Evolutionary conservation across 2,888 invertebrate genomes (phyloP), one percentile per base, ranked within the genome.

Genomic region (Agonopterix arenella): DNA sequence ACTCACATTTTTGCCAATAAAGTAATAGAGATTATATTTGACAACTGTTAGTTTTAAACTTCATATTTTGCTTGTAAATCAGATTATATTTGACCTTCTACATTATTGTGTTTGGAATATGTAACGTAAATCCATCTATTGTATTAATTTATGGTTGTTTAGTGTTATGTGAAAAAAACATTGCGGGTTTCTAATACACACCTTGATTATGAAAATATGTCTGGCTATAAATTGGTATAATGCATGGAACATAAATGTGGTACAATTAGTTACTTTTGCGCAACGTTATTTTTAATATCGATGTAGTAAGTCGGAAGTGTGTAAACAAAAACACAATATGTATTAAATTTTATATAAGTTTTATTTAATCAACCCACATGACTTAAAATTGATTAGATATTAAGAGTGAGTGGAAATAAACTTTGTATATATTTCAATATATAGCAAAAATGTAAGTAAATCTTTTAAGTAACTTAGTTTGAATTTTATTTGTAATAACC

Each of bases 381-480:
- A 84, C 80, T 84, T 83, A 80, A 81, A 52, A 76, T 80, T 80
- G 73, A 73, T 69, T 86, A 86, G 84, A 72, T 73, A 66, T 55
- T 84, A 85, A 84, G 84, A 76, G 72, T 76, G 85, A 84, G 82
- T 82, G 82, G 78, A 82, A 80, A 76, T 73, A 76, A 83, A 84
- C 78, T 80, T 79, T 86, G 84, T 88, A 86, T 82, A 88, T 89
- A 88, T 76, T 84, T 85, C 81, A 83, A 73, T 81, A 85, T 84
- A 85, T 80, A 84, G 83, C 74, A 70, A 66, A 70, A 76, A 76
- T 77, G 77, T 84, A 88, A 86, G 85, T 83, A 89, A 86, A 89
- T 79, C 82, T 86, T 84, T 85, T 84, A 85, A 84, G 84, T 84
- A 83, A 84, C 68, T 81, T 78, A 78, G 61, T 64, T 72, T 43